Percentiles rank a stretch among this genome's conserved stretches.
Conservation (phyloP, 2,888 invertebrate species). For the Pristionchus mayeri region DNA sequence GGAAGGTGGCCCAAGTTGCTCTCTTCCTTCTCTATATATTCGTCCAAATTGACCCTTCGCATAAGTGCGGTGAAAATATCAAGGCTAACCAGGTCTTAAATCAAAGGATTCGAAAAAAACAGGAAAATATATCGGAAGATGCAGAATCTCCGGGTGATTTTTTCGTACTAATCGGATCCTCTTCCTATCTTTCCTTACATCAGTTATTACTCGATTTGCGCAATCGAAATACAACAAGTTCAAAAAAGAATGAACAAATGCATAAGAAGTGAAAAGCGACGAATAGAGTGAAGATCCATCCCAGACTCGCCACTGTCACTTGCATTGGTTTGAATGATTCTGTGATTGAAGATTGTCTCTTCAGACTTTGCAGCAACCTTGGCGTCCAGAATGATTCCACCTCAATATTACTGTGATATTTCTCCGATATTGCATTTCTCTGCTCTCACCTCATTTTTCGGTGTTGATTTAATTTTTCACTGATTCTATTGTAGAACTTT, state of each 20-base stretch:
- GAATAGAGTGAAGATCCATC: conserved; percentile 3
- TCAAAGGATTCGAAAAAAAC: too few relatives aligned
- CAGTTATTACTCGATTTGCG: neutral
- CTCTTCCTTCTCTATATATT: too few relatives aligned
- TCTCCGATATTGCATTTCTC: neutral
- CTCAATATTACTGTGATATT: neutral
- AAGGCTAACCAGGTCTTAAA: too few relatives aligned
- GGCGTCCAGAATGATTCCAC: neutral
- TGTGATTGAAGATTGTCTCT: neutral
- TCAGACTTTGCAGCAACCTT: neutral
- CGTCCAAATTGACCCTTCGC: too few relatives aligned
- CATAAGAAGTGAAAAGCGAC: neutral
- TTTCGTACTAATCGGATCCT: too few relatives aligned
- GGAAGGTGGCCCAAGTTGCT: too few relatives aligned
- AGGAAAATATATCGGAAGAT: too few relatives aligned
- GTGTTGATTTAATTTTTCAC: neutral
- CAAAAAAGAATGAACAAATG: neutral
- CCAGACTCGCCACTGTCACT: neutral
- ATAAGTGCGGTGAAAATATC: too few relatives aligned
- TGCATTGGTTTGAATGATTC: neutral
- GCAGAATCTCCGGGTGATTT: too few relatives aligned
- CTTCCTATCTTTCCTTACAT: too few relatives aligned
- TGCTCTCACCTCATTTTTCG: too few relatives aligned
- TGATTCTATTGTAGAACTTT: too few relatives aligned
- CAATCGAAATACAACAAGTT: neutral